Base-by-base conservation (phyloP, 2,797 vertebrate genomes). In the Sarcoramphus papa region DNA sequence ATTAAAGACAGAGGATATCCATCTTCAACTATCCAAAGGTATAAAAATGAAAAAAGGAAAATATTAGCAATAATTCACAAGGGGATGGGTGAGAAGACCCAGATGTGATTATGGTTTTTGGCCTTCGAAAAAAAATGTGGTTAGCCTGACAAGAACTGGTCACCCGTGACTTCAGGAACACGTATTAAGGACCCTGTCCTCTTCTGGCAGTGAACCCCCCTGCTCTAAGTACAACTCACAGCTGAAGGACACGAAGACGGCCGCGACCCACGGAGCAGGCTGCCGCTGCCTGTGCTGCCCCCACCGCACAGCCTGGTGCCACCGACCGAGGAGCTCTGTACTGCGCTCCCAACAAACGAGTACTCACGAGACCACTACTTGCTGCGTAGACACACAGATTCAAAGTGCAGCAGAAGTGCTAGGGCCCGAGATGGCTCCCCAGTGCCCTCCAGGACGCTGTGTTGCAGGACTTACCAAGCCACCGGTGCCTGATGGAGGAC, bases 291-390 rank as follows among this genome's bases (percentile, higher is more conserved):
- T 3, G 7, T 7, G 37, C 27, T 12, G 27, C 9, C 20, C 45
- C 45, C 9, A 4, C 28, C 6, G 11, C 70, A 10, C 48, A 73
- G 43, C 64, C 47, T 14, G 7, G 35, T 45, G 51, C n/a, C 47
- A 13, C n/a, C 0, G 0, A 1, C 19, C 2, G 7, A 14, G 63
- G 8, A 15, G 8, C 37, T 75, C 53, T 0, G 0, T 6, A 5
- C 45, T 7, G 27, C 2, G 3, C 6, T 9, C 50, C 50, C 63
- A 41, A 48, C n/a, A 48, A 12, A 30, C 16, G 33, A 35, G 21
- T 2, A 4, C 21, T 64, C 6, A 7, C 0, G 2, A 45, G 48
- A 51, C n/a, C 28, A 3, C 28, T 3, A 0, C 40, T 24, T 68
- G 22, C 40, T 45, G 30, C 10, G 1, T 1, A 31, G 24, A 5